Percentiles rank a stretch among this genome's conserved stretches.
Conservation (phyloP, 2,113 vertebrate species). For the Anser brachyrhynchus region DNA sequence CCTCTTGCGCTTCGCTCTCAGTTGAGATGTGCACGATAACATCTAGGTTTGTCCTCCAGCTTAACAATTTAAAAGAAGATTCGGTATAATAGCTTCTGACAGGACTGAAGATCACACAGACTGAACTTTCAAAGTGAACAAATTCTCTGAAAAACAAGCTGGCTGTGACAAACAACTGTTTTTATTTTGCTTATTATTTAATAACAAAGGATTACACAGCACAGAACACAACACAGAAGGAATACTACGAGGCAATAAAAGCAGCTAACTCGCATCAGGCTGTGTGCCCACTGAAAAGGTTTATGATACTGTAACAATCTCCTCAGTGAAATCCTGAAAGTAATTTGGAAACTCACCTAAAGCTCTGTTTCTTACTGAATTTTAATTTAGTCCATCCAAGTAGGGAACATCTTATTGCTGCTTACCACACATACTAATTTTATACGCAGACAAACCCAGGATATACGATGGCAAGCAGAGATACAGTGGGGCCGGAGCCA, state of each 20-base stretch:
- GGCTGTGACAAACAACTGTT: constrained; percentile 63
- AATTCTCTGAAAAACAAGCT: constrained; percentile 38
- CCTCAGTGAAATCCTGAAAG: constrained; percentile 9
- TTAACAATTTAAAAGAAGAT: constrained; percentile 56
- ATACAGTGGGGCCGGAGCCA: neutral
- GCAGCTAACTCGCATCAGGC: neutral
- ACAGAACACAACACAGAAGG: neutral
- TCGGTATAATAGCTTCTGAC: constrained; percentile 63
- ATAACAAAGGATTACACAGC: constrained; percentile 46
- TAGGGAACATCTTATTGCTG: constrained; percentile 36
- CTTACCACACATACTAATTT: neutral
- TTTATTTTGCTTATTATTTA: constrained; percentile 69
- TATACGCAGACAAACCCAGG: neutral
- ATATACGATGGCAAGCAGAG: neutral
- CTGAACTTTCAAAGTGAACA: constrained; percentile 65
- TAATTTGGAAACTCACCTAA: constrained; percentile 32
- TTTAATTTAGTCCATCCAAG: constrained; percentile 46
- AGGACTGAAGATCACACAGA: constrained; percentile 62
- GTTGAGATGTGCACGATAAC: neutral
- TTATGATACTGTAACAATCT: constrained; percentile 4
- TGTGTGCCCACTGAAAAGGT: neutral
- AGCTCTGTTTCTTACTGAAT: constrained; percentile 22
- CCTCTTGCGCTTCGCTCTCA: neutral
- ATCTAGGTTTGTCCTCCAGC: constrained; percentile 52
- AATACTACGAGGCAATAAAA: neutral